A percentile compares a stretch with the other conserved stretches of the same genome.
Evolutionary conservation across 2,797 vertebrate species (phyloP).

Genomic region (Menidia menidia): DNA sequence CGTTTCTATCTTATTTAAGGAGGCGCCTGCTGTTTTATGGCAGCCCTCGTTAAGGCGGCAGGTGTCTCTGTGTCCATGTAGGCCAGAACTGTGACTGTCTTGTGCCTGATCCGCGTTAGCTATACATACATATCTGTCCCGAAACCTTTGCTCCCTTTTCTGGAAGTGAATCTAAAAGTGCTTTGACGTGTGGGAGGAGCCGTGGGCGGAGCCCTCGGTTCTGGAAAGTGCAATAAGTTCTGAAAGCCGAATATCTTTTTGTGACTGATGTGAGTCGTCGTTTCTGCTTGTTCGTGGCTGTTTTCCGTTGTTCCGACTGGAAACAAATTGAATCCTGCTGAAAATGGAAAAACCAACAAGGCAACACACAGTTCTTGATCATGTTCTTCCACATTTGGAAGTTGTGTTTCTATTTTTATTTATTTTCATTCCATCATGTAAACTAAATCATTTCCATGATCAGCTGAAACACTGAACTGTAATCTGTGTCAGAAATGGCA

Average conservation of each 20-base stretch:
- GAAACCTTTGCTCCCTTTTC: constrained; percentile 25
- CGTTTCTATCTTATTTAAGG: constrained; percentile 21
- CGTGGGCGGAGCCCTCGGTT: constrained; percentile 42
- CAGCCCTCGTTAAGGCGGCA: constrained; percentile 45
- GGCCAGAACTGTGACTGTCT: constrained; percentile 72
- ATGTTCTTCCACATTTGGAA: constrained; percentile 86
- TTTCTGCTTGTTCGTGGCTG: constrained; percentile 14
- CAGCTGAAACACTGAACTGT: constrained; percentile 64
- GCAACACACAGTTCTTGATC: constrained; percentile 69
- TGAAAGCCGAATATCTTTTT: constrained; percentile 27
- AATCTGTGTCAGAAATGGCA: constrained; percentile 71
- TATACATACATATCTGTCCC: constrained; percentile 62
- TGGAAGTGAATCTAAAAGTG: constrained; percentile 48
- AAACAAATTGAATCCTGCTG: constrained; percentile 3
- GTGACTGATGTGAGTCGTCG: constrained; percentile 23
- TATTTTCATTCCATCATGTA: constrained; percentile 77
- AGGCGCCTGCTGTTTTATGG: constrained; percentile 53
- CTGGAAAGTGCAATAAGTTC: constrained; percentile 72
- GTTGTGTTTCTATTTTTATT: constrained; percentile 75
- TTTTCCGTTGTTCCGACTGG: constrained; percentile 33
- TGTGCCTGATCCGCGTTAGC: constrained; percentile 73
- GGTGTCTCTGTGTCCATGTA: constrained; percentile 63
- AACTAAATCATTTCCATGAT: constrained; percentile 65
- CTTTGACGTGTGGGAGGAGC: constrained; percentile 44
- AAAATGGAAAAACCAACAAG: constrained; percentile 7